Evolutionary conservation across 2,113 vertebrate genomes (phyloP).

Genomic region (Recurvirostra avosetta): DNA sequence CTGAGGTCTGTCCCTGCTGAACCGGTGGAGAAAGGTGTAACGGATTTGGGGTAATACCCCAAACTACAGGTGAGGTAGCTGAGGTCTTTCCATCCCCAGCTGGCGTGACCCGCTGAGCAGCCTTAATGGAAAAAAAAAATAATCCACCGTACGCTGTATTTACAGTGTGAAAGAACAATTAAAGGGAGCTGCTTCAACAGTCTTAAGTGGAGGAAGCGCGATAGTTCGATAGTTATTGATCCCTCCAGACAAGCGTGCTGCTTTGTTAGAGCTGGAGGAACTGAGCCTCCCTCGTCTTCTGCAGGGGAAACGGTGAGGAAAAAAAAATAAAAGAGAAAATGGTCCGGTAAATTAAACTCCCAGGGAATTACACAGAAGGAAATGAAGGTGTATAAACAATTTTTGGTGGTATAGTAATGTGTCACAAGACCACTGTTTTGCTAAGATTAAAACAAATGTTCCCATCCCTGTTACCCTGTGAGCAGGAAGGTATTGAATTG

Average conservation of each 20-base stretch:
- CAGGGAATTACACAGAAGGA: neutral
- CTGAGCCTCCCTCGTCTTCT: neutral
- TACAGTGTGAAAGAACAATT: conserved; percentile 19
- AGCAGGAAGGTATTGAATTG: neutral
- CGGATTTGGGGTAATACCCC: rapidly evolving
- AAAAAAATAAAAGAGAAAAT: neutral
- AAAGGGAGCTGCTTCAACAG: neutral
- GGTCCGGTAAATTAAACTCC: neutral
- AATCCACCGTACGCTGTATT: neutral
- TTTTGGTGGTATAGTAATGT: neutral
- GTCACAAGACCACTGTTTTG: neutral
- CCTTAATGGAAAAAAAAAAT: neutral
- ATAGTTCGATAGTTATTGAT: neutral
- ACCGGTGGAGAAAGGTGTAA: neutral
- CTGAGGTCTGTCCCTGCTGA: neutral
- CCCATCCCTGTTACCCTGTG: rapidly evolving
- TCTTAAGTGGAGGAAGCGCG: neutral
- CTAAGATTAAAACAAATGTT: neutral
- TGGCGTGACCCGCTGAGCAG: neutral
- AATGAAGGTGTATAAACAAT: neutral
- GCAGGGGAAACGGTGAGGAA: neutral
- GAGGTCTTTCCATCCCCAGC: neutral
- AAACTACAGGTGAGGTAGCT: neutral
- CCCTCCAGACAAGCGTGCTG: neutral
- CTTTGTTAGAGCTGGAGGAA: neutral